Conservation (phyloP, 2,888 invertebrate genomes). For the Caradrina clavipalpis region DNA sequence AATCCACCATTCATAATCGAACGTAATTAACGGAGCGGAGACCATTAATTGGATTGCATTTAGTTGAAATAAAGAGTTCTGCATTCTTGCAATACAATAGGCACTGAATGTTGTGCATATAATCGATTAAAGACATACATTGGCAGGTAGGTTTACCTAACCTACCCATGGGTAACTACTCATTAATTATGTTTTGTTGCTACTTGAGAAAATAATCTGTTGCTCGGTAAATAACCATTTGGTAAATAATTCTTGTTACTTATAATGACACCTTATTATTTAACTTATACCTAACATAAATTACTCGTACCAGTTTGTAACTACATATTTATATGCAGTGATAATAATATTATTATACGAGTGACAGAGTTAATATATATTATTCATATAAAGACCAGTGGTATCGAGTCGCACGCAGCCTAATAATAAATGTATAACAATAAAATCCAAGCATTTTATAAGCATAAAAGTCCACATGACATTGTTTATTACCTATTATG, state of each 20-base stretch:
- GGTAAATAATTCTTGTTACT: neutral
- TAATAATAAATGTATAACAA: neutral
- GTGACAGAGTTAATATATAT: constrained; percentile 2
- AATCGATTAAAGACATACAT: too few species aligned
- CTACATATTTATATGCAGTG: neutral
- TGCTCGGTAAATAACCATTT: constrained; percentile 1
- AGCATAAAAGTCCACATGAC: neutral
- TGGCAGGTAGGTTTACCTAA: too few species aligned
- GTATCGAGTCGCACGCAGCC: neutral
- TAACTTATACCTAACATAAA: neutral
- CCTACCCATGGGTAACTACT: too few species aligned
- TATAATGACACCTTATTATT: neutral
- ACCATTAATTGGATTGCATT: constrained; percentile 14
- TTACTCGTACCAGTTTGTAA: neutral
- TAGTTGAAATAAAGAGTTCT: constrained; percentile 24
- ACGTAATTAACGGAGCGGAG: constrained; percentile 25
- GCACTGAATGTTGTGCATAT: neutral
- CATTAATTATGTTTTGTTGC: neutral
- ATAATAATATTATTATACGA: neutral
- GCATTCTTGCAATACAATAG: constrained; percentile 19
- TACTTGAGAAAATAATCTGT: neutral
- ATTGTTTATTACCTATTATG: constrained; percentile 2
- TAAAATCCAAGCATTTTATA: neutral
- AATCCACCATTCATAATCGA: constrained; percentile 33
- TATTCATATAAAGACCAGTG: neutral